These are phyloP conservation scores for Sycophila texana DNA, from an alignment of 2,888 invertebrate species.

Conservation along the genomic window DNA sequence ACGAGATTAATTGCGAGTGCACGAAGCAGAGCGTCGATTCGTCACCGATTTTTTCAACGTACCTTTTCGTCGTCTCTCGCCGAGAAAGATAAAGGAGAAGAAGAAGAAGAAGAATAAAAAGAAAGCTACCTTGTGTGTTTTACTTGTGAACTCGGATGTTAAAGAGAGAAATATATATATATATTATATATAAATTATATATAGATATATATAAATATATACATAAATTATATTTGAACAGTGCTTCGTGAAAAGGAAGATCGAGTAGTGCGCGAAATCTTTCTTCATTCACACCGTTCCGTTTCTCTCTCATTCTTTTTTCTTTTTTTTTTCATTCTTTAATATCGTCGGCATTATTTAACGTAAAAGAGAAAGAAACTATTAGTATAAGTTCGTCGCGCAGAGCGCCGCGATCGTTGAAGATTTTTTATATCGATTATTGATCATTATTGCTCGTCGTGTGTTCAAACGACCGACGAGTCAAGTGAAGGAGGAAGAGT, in stretches of 20 bases:
- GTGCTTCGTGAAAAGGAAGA: conserved; percentile 45
- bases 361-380: not conserved
- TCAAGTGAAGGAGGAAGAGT: not conserved
- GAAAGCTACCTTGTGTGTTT: not conserved
- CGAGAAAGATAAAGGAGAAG: not conserved
- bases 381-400: conserved; percentile 38
- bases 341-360: no score
- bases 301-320: not conserved
- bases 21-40: not conserved
- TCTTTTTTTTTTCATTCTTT: no score
- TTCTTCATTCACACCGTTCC: not conserved
- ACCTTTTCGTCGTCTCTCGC: conserved; percentile 6
- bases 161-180: conserved; percentile 33
- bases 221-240: conserved; percentile 58
- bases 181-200: conserved; percentile 57
- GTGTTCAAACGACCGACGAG: conserved; percentile 7
- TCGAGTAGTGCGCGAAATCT: not conserved
- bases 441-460: conserved; percentile 16
- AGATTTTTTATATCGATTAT: conserved; percentile 27
- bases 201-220: conserved; percentile 52
- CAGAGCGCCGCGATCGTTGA: conserved; percentile 46
- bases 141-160: conserved; percentile 35
- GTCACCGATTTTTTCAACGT: not conserved
- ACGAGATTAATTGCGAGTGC: not conserved
- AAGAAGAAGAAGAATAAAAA: not conserved